Evolutionary conservation across 1,140 invertebrate genomes (phyloP), one percentile per base, ranked within the genome.

Genomic region (Drosophila bipectinata): DNA sequence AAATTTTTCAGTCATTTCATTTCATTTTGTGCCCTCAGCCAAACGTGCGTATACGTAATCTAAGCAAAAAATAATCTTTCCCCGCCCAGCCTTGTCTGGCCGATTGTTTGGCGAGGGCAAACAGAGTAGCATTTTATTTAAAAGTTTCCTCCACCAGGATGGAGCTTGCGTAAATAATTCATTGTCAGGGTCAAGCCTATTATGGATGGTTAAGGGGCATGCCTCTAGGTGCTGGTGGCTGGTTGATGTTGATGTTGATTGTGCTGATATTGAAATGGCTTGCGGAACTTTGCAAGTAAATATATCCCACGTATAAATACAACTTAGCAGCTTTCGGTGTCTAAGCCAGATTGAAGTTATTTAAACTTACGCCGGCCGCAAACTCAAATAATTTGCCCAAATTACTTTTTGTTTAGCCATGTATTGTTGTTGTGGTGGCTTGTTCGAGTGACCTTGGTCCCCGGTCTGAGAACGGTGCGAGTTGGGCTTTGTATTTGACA

Each of bases 301-400:
- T 49, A 37, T 61, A 60, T 62, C 59, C 60, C 49, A 15, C 51
- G 47, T 64, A 68, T 82, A 68, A 82, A 82, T 73, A 76, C 59
- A 79, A 76, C 62, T 72, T 79, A 57, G 44, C 72, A 45, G 63
- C 48, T 66, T 58, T 39, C 37, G 18, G 49, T 26, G 60, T 52
- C 76, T 72, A 58, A 83, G 81, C 59, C 72, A 67, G 77, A 84
- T 85, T 85, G 75, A 82, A 88, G 83, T 87, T 87, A 72, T 87
- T 87, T 88, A 82, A 88, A 87, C 83, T 88, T 88, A 74, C 52
- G 75, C 66, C 63, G 67, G 78, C 79, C 83, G 72, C 83, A 78
- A 88, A 87, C 78, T 87, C 83, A 81, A 87, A 87, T 82, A 88
- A 87, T 87, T 87, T 88, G 75, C 57, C 60, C 44, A 87, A 87